These are phyloP conservation scores for Argyresthia goedartella DNA, from an alignment of 2,888 invertebrate genomes.

Conservation along the genomic window DNA sequence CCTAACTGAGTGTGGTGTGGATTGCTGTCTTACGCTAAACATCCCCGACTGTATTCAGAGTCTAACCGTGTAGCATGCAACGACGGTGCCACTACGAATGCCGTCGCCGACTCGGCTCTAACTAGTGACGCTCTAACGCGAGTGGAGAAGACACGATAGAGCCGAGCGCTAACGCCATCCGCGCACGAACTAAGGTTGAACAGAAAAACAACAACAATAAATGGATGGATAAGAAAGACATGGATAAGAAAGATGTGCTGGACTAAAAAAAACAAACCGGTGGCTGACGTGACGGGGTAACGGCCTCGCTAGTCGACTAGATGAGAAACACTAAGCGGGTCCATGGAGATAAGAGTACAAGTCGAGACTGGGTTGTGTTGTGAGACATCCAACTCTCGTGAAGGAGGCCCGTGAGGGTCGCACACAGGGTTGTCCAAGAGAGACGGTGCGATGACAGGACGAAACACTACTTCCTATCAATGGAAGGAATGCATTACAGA, in stretches of 20 bases:
- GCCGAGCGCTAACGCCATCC: constrained; percentile 19
- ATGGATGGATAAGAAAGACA: constrained; percentile 10
- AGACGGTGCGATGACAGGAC: constrained; percentile 10
- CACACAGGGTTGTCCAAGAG: neutral
- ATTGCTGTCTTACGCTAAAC: constrained; percentile 20
- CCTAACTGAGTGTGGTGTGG: constrained; percentile 57
- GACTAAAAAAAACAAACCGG: constrained; percentile 23
- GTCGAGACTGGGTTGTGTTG: too few relatives aligned
- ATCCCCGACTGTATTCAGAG: constrained; percentile 46
- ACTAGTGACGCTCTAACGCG: neutral
- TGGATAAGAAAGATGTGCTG: constrained; percentile 24
- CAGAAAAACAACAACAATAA: neutral
- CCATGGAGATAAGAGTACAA: constrained; percentile 9
- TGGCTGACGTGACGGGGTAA: constrained; percentile 19
- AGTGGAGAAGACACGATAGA: neutral
- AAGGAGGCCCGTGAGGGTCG: constrained; percentile 13
- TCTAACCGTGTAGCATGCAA: constrained; percentile 22
- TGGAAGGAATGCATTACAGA: constrained; percentile 47
- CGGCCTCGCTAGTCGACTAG: constrained; percentile 1
- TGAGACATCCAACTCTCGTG: constrained; percentile 20
- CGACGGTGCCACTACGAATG: constrained; percentile 11
- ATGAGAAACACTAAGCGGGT: constrained; percentile 3
- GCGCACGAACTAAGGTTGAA: constrained; percentile 20
- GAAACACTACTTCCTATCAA: constrained; percentile 25
- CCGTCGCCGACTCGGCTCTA: too few relatives aligned